These are phyloP conservation scores for Drosophila ezoana DNA, from an alignment of 2,888 invertebrate genomes.

Conservation along the genomic window DNA sequence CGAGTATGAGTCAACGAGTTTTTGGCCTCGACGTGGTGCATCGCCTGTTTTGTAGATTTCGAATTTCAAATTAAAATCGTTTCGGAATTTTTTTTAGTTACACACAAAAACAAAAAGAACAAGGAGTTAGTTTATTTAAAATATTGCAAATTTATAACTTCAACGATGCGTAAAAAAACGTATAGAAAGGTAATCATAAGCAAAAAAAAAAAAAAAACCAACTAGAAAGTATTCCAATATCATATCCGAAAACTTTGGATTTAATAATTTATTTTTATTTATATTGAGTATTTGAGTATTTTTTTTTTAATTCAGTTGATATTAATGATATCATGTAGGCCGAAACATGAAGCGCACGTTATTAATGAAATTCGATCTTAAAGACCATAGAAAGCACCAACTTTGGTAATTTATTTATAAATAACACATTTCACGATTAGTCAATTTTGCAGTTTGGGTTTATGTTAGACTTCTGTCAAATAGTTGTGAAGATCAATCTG, in stretches of 20 bases:
- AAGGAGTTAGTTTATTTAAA: constrained; percentile 30
- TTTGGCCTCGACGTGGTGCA: constrained; percentile 83
- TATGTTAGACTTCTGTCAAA: not conserved
- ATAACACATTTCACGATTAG: not conserved
- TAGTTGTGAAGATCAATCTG: constrained; percentile 1
- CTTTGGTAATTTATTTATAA: not conserved
- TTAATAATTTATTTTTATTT: too few species aligned
- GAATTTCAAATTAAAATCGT: constrained; percentile 13
- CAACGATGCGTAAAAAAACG: constrained; percentile 13
- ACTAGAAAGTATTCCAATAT: too few species aligned
- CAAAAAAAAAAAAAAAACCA: not conserved
- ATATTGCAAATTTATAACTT: constrained; percentile 7
- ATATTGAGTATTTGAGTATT: too few species aligned
- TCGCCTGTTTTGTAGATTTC: constrained; percentile 72
- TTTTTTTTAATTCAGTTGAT: too few species aligned
- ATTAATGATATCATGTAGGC: too few species aligned
- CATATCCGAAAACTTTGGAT: too few species aligned
- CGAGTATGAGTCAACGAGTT: constrained; percentile 86
- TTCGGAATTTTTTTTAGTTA: not conserved
- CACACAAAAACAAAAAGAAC: constrained; percentile 35
- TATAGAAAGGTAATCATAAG: not conserved
- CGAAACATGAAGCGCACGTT: too few species aligned
- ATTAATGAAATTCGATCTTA: too few species aligned
- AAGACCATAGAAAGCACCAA: too few species aligned
- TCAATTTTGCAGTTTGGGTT: not conserved